These are phyloP conservation scores for Frankliniella fusca DNA, from an alignment of 2,888 invertebrate species.

Conservation along the genomic window DNA sequence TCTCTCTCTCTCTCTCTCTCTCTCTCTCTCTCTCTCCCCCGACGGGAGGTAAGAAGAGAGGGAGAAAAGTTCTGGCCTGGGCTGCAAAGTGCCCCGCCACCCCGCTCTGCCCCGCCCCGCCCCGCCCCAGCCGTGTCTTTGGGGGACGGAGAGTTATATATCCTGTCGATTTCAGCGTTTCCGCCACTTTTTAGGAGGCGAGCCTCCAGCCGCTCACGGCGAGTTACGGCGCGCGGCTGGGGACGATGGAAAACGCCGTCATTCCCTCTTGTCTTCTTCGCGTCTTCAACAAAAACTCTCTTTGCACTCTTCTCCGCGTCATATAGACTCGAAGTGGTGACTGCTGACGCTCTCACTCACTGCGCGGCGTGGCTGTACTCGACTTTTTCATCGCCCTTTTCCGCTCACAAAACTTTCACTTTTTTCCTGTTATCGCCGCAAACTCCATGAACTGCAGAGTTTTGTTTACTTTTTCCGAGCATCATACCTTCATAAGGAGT, in stretches of 20 bases:
- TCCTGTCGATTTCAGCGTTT: conserved; percentile 24
- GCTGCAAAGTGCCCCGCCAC: background rate
- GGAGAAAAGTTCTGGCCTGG: conserved; percentile 2
- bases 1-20: no score
- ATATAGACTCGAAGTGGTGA: no score
- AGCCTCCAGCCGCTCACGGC: background rate
- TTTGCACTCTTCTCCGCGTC: no score
- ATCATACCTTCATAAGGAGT: no score
- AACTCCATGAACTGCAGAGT: no score
- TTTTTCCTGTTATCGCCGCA: no score
- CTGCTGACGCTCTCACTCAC: no score
- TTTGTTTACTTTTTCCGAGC: no score
- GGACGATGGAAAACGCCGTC: background rate
- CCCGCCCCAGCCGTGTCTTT: background rate
- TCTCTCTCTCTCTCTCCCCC: background rate
- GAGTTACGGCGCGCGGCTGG: background rate
- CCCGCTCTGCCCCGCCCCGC: background rate
- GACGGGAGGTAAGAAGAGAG: background rate
- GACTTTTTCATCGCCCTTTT: no score
- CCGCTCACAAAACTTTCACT: no score
- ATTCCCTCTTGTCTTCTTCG: background rate
- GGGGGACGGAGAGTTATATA: conserved; percentile 11
- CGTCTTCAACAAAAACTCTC: no score
- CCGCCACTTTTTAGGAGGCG: conserved; percentile 17
- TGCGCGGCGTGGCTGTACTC: no score